These are phyloP conservation scores for Pteromalus puparum DNA, from an alignment of 1,140 invertebrate species.

Conservation along the genomic window DNA sequence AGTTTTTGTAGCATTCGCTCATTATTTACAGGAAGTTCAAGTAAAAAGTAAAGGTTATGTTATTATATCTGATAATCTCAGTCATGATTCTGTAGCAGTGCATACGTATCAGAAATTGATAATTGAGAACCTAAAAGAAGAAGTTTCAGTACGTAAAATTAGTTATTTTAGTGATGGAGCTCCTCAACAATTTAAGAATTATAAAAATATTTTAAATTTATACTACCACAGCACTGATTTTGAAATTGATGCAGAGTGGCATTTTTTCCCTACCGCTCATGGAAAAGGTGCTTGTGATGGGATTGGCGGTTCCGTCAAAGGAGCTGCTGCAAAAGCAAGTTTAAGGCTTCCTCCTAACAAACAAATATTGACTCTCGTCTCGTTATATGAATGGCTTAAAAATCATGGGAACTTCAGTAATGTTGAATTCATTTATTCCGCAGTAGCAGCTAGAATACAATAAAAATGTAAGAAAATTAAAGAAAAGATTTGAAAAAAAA, in stretches of 20 bases:
- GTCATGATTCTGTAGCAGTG: conserved; percentile 49
- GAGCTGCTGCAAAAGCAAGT: too few species aligned
- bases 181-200: conserved; percentile 11
- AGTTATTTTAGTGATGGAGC: conserved; percentile 9
- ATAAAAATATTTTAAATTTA: background rate
- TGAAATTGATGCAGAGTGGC: background rate
- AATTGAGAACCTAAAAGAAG: background rate
- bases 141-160: background rate
- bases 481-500: background rate
- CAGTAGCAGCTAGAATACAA: background rate
- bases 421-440: background rate
- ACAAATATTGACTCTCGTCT: background rate
- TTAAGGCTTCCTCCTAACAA: too few species aligned
- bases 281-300: conserved; percentile 16
- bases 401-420: background rate
- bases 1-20: conserved; percentile 57
- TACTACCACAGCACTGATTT: too few species aligned
- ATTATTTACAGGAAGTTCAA: conserved; percentile 43
- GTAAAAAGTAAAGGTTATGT: conserved; percentile 35
- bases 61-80: conserved; percentile 52
- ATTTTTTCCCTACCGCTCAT: conserved; percentile 21
- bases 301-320: background rate
- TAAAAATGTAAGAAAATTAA: background rate
- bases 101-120: conserved; percentile 37
- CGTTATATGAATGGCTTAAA: background rate